Evolutionary conservation across 2,797 vertebrate genomes (phyloP).

Genomic region (Onychomys torridus): DNA sequence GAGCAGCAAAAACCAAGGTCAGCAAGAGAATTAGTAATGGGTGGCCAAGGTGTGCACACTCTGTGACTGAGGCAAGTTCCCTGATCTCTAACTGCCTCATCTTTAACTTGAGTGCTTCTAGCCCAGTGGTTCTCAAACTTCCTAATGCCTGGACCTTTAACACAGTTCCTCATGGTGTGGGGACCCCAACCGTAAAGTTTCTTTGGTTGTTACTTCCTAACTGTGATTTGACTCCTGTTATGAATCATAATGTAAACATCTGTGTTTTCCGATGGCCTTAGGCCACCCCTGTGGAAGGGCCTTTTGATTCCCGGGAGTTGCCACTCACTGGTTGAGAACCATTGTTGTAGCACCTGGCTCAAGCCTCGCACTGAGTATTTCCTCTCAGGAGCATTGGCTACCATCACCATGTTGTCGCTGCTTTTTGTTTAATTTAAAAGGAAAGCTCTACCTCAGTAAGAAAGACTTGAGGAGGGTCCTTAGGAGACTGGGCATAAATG

Average conservation of each 20-base stretch:
- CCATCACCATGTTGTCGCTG: neutral
- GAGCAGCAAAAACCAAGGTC: neutral
- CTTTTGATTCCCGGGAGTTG: neutral
- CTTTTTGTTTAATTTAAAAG: slow-evolving; percentile 34
- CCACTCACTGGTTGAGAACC: neutral
- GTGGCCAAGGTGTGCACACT: neutral
- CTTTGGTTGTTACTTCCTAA: neutral
- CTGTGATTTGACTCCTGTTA: neutral
- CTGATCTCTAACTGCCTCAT: neutral
- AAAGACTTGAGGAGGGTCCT: slow-evolving; percentile 10
- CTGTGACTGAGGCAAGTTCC: neutral
- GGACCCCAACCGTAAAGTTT: too few species aligned
- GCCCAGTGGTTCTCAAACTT: neutral
- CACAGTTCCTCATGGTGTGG: neutral
- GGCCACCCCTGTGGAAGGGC: neutral
- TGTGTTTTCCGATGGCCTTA: neutral
- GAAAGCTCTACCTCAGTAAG: neutral
- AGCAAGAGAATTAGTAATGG: neutral
- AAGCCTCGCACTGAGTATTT: neutral
- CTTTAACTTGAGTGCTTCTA: neutral
- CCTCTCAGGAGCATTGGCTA: neutral
- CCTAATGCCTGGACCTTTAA: neutral
- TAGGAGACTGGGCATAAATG: neutral
- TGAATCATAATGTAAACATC: neutral
- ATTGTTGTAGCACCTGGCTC: neutral